Base-by-base conservation (phyloP, 1,140 invertebrate species). In the Orussus abietinus region DNA sequence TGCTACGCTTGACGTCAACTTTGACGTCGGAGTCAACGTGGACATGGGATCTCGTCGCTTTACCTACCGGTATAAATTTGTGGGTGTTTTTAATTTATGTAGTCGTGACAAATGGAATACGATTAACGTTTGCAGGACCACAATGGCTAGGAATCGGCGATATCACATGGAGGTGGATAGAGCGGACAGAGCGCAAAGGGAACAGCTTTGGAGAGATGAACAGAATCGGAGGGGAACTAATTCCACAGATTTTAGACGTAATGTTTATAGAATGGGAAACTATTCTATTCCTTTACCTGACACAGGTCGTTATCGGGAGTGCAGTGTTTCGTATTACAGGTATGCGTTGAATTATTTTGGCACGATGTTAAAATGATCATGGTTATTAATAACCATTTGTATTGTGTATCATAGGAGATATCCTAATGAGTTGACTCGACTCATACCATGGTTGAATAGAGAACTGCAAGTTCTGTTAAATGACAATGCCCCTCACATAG, bases 391-490 rank as follows among this genome's bases (percentile, higher is more conserved):
- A n/a, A n/a, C n/a, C n/a, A n/a, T n/a, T n/a, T n/a, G n/a, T n/a
- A n/a, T n/a, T n/a, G n/a, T n/a, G n/a, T n/a, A n/a, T n/a, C n/a
- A n/a, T 59, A 84, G 84, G 59, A 74, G 79, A 56, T 88, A 92
- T 74, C 86, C 86, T 31, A 81, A 83, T 15, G 82, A 86, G 62
- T 79, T 83, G 35, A 82, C 88, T 65, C 80, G 92, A 2, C 66
- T 96, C 21, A 80, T 90, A 32, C 88, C 88, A 1, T 96, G 91
- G 90, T 72, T 96, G 1, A 87, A 87, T 58, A 76, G 92, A 42
- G 92, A 96, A 73, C 71, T 96, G 10, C 78, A 81, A 64, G 84
- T 82, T 54, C 61, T 92, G 42, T 56, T 84, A 37, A 72, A 77
- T 51, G 69, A 82, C 50, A 77, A 69, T 47, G 38, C 79, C 53